Conservation (phyloP, 2,888 invertebrate species). For the Rhynchonema sp. region DNA sequence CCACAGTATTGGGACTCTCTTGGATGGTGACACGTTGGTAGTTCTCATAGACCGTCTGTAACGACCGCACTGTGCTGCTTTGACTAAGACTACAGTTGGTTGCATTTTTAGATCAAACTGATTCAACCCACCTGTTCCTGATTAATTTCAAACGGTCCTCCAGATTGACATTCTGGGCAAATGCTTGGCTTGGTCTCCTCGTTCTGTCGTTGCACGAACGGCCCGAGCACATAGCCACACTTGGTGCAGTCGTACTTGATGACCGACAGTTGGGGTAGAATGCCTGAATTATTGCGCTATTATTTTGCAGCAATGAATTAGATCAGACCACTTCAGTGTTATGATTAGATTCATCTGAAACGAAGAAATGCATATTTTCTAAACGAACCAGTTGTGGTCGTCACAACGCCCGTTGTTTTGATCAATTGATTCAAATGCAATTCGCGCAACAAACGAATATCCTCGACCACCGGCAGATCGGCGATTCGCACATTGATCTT, state of each 20-base stretch:
- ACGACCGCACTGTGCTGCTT: neutral
- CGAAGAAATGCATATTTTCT: too few relatives aligned
- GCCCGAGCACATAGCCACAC: conserved; percentile 82
- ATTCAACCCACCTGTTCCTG: conserved; percentile 50
- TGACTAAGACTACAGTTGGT: neutral
- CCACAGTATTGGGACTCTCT: conserved; percentile 90
- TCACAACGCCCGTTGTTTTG: conserved; percentile 77
- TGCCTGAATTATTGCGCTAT: conserved; percentile 33
- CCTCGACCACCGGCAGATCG: conserved; percentile 83
- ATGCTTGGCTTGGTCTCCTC: conserved; percentile 83
- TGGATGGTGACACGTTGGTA: conserved; percentile 94
- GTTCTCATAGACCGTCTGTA: conserved; percentile 85
- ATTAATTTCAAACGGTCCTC: conserved; percentile 86
- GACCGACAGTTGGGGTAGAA: conserved; percentile 78
- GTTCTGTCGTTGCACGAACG: conserved; percentile 75
- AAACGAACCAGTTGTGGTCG: conserved; percentile 54
- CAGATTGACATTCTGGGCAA: conserved; percentile 92
- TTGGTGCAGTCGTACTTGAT: conserved; percentile 93
- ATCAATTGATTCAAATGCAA: conserved; percentile 71
- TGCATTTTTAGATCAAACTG: neutral
- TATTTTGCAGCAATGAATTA: too few relatives aligned
- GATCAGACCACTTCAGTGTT: too few relatives aligned
- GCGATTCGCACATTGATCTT: conserved; percentile 77
- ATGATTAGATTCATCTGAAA: too few relatives aligned
- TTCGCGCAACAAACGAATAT: conserved; percentile 64